Evolutionary conservation across 2,888 invertebrate species (phyloP).

Genomic region (Mythimna impura): DNA sequence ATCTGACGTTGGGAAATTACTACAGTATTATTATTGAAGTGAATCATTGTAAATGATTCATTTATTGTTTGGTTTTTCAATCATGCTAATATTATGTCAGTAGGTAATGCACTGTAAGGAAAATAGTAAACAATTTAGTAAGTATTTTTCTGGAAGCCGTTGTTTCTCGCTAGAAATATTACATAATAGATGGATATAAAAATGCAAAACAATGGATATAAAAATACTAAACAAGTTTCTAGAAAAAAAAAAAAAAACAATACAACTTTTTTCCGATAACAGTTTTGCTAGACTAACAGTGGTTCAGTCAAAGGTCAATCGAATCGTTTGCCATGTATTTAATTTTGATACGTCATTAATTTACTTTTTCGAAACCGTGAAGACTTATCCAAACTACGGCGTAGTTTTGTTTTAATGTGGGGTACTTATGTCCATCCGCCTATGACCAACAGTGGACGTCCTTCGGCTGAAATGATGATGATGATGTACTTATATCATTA

Average conservation of each 20-base stretch:
- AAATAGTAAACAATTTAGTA: constrained; percentile 12
- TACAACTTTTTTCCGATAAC: background rate
- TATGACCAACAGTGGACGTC: too few relatives aligned
- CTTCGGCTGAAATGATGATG: too few relatives aligned
- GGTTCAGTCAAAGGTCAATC: background rate
- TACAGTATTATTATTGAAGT: background rate
- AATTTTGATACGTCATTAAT: background rate
- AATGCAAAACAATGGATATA: too few relatives aligned
- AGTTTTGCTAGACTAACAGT: too few relatives aligned
- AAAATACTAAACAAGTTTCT: background rate
- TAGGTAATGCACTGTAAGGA: constrained; percentile 7
- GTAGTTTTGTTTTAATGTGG: too few relatives aligned
- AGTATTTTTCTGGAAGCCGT: constrained; percentile 7
- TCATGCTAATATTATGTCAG: background rate
- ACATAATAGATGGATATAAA: too few relatives aligned
- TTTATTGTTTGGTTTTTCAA: constrained; percentile 5
- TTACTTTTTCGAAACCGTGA: background rate
- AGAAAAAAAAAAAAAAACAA: background rate
- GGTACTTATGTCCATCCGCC: too few relatives aligned
- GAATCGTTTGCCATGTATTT: background rate
- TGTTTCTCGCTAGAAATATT: background rate
- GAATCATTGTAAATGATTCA: background rate
- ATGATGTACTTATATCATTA: too few relatives aligned
- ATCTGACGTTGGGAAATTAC: background rate
- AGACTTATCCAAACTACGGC: too few relatives aligned